Percentiles rank a stretch among this genome's conserved stretches.
Evolutionary conservation across 2,113 vertebrate genomes (phyloP).

Genomic region (Misgurnus anguillicaudatus): DNA sequence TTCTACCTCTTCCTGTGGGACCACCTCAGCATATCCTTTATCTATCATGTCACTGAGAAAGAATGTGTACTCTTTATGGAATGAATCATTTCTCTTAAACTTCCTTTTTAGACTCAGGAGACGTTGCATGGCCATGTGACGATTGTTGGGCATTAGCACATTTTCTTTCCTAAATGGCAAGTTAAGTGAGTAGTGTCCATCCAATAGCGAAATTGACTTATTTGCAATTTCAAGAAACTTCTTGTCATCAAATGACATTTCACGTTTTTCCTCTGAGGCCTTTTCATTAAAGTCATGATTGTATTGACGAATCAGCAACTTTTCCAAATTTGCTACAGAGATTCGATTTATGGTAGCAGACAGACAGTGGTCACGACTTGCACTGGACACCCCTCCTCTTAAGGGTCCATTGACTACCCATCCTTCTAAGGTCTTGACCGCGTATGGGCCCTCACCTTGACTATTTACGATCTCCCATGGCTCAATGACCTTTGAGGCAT

Average conservation of each 20-base stretch:
- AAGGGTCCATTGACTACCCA: constrained; percentile 21
- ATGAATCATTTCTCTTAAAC: background rate
- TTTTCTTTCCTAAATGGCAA: constrained; percentile 18
- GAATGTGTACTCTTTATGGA: background rate
- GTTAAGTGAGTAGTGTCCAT: constrained; percentile 23
- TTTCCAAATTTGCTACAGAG: constrained; percentile 19
- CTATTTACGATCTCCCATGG: constrained; percentile 26
- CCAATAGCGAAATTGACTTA: background rate
- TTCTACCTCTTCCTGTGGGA: constrained; percentile 15
- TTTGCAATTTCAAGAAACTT: constrained; percentile 17
- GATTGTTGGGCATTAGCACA: constrained; percentile 16
- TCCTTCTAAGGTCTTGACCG: constrained; percentile 14
- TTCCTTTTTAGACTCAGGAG: constrained; percentile 21
- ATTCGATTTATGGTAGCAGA: constrained; percentile 16
- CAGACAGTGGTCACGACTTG: background rate
- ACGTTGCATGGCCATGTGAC: background rate
- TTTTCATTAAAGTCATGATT: constrained; percentile 32
- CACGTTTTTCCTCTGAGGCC: background rate
- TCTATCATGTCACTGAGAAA: constrained; percentile 12
- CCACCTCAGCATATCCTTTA: constrained; percentile 4
- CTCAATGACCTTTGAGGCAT: constrained; percentile 8
- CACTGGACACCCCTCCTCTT: background rate
- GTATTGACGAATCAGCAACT: constrained; percentile 13
- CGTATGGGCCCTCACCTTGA: constrained; percentile 19
- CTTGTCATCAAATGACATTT: constrained; percentile 30